A percentile compares a stretch with the other conserved stretches of the same genome.
phyloP scores from a whole-genome alignment of 1,140 invertebrate genomes.

The Dreissena rostriformis region DNA sequence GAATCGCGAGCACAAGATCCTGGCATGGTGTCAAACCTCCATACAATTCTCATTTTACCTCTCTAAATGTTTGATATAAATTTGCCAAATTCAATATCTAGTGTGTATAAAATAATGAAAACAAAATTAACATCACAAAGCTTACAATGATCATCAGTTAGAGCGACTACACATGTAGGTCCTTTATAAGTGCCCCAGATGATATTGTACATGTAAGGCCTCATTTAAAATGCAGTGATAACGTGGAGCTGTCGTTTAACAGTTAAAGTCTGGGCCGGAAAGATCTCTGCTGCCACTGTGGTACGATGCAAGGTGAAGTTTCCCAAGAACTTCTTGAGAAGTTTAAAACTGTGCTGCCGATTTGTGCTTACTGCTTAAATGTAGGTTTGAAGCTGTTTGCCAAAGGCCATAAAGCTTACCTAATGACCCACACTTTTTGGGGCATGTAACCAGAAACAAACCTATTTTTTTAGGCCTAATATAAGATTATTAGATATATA shows the following conservation, averaged over 20 bases:
- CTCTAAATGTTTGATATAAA: no score
- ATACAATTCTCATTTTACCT: no score
- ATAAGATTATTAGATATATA: no score
- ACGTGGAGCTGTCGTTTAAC: conserved; percentile 16
- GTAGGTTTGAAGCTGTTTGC: conserved; percentile 1
- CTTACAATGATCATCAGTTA: background rate
- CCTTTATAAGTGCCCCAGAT: background rate
- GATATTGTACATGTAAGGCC: background rate
- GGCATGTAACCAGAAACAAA: no score
- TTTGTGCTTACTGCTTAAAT: background rate
- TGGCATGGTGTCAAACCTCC: no score
- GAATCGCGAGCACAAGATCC: no score
- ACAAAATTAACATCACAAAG: no score
- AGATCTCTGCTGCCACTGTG: conserved; percentile 13
- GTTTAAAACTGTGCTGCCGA: conserved; percentile 21
- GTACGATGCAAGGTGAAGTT: background rate
- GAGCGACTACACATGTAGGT: conserved; percentile 15
- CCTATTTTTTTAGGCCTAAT: no score
- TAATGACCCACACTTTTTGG: no score
- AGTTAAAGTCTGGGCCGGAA: background rate
- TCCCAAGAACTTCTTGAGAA: background rate
- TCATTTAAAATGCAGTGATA: conserved; percentile 3
- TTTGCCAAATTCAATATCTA: no score
- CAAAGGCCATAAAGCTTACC: conserved; percentile 19
- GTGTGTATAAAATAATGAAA: no score